These are phyloP conservation scores for Parapristionchus giblindavisi DNA, from an alignment of 2,888 invertebrate genomes.

Conservation along the genomic window DNA sequence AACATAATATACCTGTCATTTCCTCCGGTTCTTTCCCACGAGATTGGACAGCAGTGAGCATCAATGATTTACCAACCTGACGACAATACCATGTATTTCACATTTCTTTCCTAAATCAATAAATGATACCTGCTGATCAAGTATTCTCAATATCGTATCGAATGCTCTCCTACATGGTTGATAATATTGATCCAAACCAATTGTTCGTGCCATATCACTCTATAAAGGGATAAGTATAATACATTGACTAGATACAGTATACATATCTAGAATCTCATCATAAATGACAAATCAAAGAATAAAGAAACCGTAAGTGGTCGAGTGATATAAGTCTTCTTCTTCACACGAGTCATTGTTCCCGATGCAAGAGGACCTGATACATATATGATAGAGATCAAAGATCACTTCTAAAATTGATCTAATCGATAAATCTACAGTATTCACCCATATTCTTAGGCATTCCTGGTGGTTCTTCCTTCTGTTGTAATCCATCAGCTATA, in stretches of 20 bases:
- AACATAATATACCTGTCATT: conserved; percentile 61
- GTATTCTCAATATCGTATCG: conserved; percentile 89
- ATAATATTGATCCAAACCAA: conserved; percentile 96
- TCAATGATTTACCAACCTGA: conserved; percentile 93
- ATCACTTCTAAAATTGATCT: conserved; percentile 26
- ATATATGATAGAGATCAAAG: conserved; percentile 15
- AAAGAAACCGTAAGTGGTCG: conserved; percentile 92
- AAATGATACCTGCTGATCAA: conserved; percentile 85
- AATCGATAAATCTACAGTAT: conserved; percentile 25
- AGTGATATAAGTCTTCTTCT: conserved; percentile 66
- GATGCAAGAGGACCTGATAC: conserved; percentile 53
- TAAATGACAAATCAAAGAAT: not conserved
- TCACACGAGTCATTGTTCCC: conserved; percentile 66
- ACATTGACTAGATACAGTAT: not conserved
- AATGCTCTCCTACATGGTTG: conserved; percentile 93
- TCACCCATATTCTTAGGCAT: conserved; percentile 95
- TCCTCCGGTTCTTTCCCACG: conserved; percentile 80
- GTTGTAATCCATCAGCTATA: conserved; percentile 96
- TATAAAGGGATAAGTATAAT: not conserved
- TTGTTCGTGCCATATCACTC: conserved; percentile 75
- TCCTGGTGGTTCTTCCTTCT: conserved; percentile 97
- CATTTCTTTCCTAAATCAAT: no score
- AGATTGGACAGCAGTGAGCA: conserved; percentile 95
- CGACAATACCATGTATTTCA: no score
- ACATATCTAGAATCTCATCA: not conserved